Evolutionary conservation across 1,140 invertebrate genomes (phyloP), one percentile per base, ranked within the genome.

Genomic region (Brachionus rotundiformis): DNA sequence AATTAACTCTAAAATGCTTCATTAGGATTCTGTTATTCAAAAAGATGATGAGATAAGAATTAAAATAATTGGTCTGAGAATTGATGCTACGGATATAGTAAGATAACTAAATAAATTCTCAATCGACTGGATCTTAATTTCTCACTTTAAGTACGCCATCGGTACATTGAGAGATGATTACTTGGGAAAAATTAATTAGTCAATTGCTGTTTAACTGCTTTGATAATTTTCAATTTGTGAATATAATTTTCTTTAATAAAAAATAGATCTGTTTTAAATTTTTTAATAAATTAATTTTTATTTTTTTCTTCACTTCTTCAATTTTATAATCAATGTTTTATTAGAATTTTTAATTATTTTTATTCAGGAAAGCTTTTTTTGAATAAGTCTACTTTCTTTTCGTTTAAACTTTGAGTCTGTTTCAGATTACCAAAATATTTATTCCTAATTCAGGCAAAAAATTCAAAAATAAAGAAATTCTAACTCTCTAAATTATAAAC

Each of bases 121-220:
- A n/a, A n/a, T n/a, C n/a, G n/a, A n/a, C n/a, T n/a, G n/a, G n/a
- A n/a, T n/a, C 27, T 84, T 83, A 82, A 83, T 75, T 84, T 80
- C 84, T 87, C 88, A 83, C 29, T 88, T 87, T 89, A n/a, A 95
- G 94, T 98, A 98, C 91, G 95, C 96, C 1, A 98, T 98, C 89
- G 96, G 96, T 83, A 98, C 96, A 3, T 89, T 98, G 19, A 98
- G 98, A 95, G 96, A 98, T 87, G 95, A 98, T 89, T 98, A 94
- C 87, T 89, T 98, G 84, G 95, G 95, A 83, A 19, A 36, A 25
- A 73, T 73, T 31, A 73, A 73, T 44, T 73, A 73, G 44, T 44
- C 6, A 54, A 25, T 54, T 39, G 36, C 7, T 39, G 7, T 39
- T 19, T 7, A 54, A 54, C 5, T 54, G 8, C 19, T 54, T 54